Conservation (phyloP, 2,797 vertebrate species). For the Micromesistius poutassou region DNA sequence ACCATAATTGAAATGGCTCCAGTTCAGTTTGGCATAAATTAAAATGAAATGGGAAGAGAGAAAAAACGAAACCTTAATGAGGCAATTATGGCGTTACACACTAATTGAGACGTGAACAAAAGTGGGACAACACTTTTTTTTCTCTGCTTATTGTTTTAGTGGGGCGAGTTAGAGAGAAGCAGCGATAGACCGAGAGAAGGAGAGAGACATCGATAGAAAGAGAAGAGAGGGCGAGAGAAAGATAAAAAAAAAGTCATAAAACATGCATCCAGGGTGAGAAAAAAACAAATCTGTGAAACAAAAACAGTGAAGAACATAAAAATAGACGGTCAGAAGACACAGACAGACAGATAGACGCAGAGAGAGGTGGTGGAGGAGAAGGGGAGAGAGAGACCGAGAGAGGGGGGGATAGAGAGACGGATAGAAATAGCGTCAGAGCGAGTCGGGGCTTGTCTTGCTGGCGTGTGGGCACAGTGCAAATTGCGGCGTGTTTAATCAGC, state of each 20-base stretch:
- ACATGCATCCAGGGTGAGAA: background rate
- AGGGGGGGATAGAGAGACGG: constrained; percentile 6
- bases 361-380: constrained; percentile 13
- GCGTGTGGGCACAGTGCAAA: constrained; percentile 30
- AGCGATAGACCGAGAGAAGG: background rate
- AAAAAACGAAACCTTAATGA: too few relatives aligned
- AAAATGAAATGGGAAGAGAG: too few relatives aligned
- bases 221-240: background rate
- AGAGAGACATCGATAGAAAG: background rate
- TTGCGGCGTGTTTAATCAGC: constrained; percentile 41
- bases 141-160: background rate
- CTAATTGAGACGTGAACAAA: too few relatives aligned
- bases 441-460: constrained; percentile 21
- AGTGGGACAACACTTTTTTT: background rate
- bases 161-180: background rate
- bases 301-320: background rate
- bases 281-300: background rate
- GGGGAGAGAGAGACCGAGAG: constrained; percentile 6
- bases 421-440: constrained; percentile 15
- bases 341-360: constrained; percentile 1
- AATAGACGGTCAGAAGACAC: background rate
- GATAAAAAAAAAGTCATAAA: background rate
- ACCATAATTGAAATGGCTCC: background rate
- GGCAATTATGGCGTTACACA: too few relatives aligned
- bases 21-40: background rate